Evolutionary conservation across 64 coral and sea anemone genomes (phyloP).

Genomic region (Astreopora myriophthalma): DNA sequence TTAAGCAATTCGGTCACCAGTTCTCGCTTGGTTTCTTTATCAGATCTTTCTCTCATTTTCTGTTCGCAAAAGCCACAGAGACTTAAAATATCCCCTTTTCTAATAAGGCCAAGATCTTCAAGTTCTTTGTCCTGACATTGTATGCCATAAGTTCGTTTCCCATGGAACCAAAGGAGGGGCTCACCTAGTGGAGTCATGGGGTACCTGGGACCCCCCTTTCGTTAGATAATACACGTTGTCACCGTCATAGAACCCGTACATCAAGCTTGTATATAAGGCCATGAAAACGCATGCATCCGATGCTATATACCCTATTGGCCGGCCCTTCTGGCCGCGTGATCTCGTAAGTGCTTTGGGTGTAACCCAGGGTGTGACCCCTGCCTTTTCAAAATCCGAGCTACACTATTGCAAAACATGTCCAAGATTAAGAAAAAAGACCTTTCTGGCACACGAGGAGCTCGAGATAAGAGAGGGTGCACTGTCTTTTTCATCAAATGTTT

Average conservation of each 20-base stretch:
- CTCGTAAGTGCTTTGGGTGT: neutral
- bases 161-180: neutral
- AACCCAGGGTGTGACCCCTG: neutral
- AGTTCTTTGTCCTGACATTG: slow-evolving; percentile 40
- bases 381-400: neutral
- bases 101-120: slow-evolving; percentile 42
- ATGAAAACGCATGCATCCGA: neutral
- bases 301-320: neutral
- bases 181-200: no score
- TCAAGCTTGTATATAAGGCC: neutral
- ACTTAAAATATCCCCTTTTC: slow-evolving; percentile 57
- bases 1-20: slow-evolving; percentile 31
- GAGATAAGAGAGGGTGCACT: neutral
- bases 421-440: neutral
- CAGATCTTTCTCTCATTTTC: slow-evolving; percentile 29
- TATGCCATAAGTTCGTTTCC: neutral
- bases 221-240: neutral
- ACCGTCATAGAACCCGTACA: neutral
- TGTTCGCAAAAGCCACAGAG: slow-evolving; percentile 31
- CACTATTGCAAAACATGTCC: neutral
- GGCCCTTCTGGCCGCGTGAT: neutral
- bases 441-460: neutral
- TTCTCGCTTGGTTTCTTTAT: slow-evolving; percentile 27
- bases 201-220: neutral
- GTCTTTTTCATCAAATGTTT: neutral